Evolutionary conservation across 2,888 invertebrate species (phyloP), one percentile per base, ranked within the genome.

Genomic region (Melanostoma mellinum): DNA sequence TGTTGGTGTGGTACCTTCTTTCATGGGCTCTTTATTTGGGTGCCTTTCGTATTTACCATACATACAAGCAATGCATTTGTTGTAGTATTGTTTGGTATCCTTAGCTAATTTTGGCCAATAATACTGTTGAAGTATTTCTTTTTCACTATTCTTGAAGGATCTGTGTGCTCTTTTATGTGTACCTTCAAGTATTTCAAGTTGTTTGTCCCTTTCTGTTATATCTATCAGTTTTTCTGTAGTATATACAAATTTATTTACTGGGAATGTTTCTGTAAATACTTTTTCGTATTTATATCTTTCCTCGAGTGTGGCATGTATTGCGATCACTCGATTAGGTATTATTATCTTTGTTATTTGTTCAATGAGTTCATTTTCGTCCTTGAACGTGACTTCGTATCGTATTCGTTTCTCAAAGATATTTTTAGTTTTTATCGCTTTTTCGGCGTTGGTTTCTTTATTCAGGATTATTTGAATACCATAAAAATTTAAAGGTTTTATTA

Each of bases 91-190:
- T 40, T 63, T 73, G 33, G 42, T 33, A 30, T 40, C 53, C 9
- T 73, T 46, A 44, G 10, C 48, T 42, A 63, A 52, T 36, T 10
- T 20, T 20, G 61, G 61, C 72, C 72, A 73, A 35, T 61, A 61
- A 63, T 63, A 55, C 9, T 55, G 38, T 33, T 53, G 10, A 8
- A 53, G n/a, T 42, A 73, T 73, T 61, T 73, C 72, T 40, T 73
- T 40, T 53, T 33, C 35, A 42, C 61, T 72, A 32, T 72, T 72
- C 42, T 52, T 60, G 32, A 40, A 72, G 8, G 50, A 32, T 2
- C 63, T 40, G n/a, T 63, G 63, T 63, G 46, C 63, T 48, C 63
- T 38, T 40, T 61, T 52, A 35, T 69, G 69, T 35, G 48, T 56
- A 36, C 44, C 55, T 44, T 35, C 36, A 6, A 53, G 36, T 10